These are phyloP conservation scores for Bagarius yarrelli DNA, from an alignment of 2,113 vertebrate genomes.

Conservation along the genomic window DNA sequence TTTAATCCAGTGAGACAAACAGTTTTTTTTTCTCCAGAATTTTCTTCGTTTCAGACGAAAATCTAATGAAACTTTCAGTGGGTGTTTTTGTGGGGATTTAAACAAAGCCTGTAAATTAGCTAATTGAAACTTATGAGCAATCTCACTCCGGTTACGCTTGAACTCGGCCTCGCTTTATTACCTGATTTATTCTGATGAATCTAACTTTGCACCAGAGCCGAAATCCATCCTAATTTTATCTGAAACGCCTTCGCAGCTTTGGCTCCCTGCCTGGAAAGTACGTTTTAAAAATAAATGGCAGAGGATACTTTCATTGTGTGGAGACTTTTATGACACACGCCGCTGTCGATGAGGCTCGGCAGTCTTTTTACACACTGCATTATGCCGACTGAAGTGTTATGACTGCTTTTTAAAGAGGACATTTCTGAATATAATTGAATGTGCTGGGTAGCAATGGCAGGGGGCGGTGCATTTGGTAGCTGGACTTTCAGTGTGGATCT, in stretches of 20 bases:
- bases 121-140: conserved; percentile 32
- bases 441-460: too few species aligned
- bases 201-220: conserved; percentile 16
- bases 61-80: not conserved
- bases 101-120: conserved; percentile 15
- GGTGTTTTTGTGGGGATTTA: not conserved
- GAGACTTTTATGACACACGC: not conserved
- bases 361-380: conserved; percentile 8
- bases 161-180: not conserved
- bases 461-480: too few species aligned
- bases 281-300: conserved; percentile 28
- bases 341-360: not conserved
- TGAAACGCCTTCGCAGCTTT: conserved; percentile 35
- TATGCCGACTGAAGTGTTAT: not conserved
- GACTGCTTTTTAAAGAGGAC: too few species aligned
- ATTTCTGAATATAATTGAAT: too few species aligned
- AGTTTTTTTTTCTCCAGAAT: too few species aligned
- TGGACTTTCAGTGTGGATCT: too few species aligned
- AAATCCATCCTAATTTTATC: conserved; percentile 47
- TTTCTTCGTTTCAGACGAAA: not conserved
- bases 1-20: not conserved
- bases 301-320: conserved; percentile 19
- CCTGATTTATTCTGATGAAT: conserved; percentile 42
- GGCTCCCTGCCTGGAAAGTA: conserved; percentile 36
- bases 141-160: not conserved